A percentile compares a stretch with the other conserved stretches of the same genome.
These are phyloP conservation scores for Nematopogon swammerdamellus DNA, from an alignment of 2,888 invertebrate genomes.

Conservation along the genomic window DNA sequence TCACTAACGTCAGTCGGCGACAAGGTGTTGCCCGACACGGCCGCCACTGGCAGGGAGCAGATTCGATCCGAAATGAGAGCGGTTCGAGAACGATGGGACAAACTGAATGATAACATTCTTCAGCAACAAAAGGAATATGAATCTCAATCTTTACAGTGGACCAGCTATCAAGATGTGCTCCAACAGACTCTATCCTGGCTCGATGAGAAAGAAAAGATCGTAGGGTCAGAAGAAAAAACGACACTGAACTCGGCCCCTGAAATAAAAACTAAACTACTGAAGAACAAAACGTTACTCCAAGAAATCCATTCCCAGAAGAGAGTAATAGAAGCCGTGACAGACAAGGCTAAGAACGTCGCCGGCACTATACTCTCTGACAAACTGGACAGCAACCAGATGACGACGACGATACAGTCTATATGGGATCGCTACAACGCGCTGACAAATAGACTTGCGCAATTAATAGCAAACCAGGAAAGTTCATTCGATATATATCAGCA, in stretches of 20 bases:
- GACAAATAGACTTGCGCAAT: constrained; percentile 60
- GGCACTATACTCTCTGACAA: constrained; percentile 54
- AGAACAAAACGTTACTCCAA: constrained; percentile 83
- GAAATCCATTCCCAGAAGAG: constrained; percentile 89
- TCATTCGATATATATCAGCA: constrained; percentile 80
- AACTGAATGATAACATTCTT: constrained; percentile 76
- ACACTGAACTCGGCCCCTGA: constrained; percentile 80
- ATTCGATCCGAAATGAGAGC: constrained; percentile 81
- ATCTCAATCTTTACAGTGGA: constrained; percentile 77
- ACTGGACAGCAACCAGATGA: constrained; percentile 60
- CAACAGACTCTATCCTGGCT: constrained; percentile 84
- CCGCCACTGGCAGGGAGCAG: constrained; percentile 84
- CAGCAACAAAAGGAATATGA: constrained; percentile 84
- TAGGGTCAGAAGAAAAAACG: constrained; percentile 67
- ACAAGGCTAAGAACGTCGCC: constrained; percentile 75
- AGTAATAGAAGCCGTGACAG: constrained; percentile 85
- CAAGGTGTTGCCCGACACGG: constrained; percentile 88
- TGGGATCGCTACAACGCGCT: constrained; percentile 74
- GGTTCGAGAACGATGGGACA: constrained; percentile 85
- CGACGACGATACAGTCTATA: constrained; percentile 67
- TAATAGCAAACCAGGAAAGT: constrained; percentile 71
- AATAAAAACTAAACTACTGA: constrained; percentile 77
- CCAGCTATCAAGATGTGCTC: constrained; percentile 81
- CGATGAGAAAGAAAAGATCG: constrained; percentile 76
- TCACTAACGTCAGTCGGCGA: constrained; percentile 78